These are phyloP conservation scores for Caenorhabditis sinica DNA, from an alignment of 2,888 invertebrate genomes.

Conservation along the genomic window DNA sequence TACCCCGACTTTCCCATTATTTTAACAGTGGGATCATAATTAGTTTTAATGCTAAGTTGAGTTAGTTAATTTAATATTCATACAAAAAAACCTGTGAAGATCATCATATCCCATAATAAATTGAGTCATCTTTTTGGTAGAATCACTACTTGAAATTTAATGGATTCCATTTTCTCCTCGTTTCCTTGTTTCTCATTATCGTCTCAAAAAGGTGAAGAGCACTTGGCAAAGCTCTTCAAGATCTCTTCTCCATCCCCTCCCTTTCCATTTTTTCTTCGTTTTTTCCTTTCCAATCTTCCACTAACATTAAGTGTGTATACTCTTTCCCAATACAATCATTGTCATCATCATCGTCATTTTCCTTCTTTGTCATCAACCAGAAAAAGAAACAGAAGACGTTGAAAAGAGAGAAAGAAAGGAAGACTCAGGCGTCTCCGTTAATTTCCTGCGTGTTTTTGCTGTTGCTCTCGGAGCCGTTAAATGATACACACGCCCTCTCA, in stretches of 20 bases:
- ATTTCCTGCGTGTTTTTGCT: constrained; percentile 64
- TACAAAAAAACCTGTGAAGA: not conserved
- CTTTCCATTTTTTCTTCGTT: constrained; percentile 1
- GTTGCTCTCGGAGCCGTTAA: constrained; percentile 32
- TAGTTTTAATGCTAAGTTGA: too few species aligned
- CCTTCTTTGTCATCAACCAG: constrained; percentile 47
- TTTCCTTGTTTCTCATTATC: constrained; percentile 53
- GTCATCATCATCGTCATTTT: constrained; percentile 40
- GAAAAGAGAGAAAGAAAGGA: not conserved
- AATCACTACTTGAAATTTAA: constrained; percentile 1
- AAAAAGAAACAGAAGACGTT: constrained; percentile 27
- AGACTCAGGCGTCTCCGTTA: constrained; percentile 53
- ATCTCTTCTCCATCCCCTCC: constrained; percentile 29
- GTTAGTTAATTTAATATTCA: too few species aligned
- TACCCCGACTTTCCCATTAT: too few species aligned
- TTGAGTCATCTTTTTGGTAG: not conserved
- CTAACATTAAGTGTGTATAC: constrained; percentile 45
- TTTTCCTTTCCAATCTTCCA: not conserved
- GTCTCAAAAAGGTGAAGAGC: constrained; percentile 58
- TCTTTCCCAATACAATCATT: constrained; percentile 38
- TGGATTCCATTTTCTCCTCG: not conserved
- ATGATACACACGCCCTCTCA: constrained; percentile 51
- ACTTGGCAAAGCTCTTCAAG: constrained; percentile 48
- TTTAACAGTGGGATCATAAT: too few species aligned
- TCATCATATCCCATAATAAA: not conserved